Base-by-base conservation (phyloP, 2,888 invertebrate species). In the Macrophya alboannulata region DNA sequence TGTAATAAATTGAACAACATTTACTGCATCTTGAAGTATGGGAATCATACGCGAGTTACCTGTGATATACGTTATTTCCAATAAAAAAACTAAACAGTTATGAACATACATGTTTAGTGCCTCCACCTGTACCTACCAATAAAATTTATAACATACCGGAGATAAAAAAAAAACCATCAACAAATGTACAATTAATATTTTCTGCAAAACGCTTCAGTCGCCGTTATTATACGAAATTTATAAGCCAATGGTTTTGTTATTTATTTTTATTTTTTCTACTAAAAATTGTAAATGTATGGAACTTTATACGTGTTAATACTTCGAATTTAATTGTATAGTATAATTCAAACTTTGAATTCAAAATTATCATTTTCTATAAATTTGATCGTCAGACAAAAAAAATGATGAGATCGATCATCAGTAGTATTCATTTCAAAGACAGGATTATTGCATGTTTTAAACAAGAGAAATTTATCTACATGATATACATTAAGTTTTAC, bases 391-490 rank as follows among this genome's bases (percentile, higher is more conserved):
- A 43, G 72, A n/a, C 9, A 21, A 45, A 4, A 45, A 21, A 12
- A n/a, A 74, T 74, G 4, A 68, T 31, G 68, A 31, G 37, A 15
- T 1, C n/a, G n/a, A 37, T 68, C 1, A 25, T 68, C 62, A 68
- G 17, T 68, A n/a, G 21, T 37, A 74, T 21, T 74, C 40, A 40
- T 71, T n/a, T 40, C 45, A 21, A 74, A 21, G 2, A 21, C 43
- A 9, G 8, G 43, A 81, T 81, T 62, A 62, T 62, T 43, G 81
- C 81, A 81, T 81, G 81, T 81, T 62, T 62, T 37, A 51, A 55
- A 51, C 0, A 77, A 77, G 37, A 77, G 21, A 43, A 74, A n/a
- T 21, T 74, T n/a, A 45, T 45, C 10, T 45, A 43, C 1, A 74
- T 68, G 31, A 74, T 4, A 21, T 45, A 12, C 31, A 21, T 74